Conservation (phyloP, 2,888 invertebrate species). For the Volucella inflata region DNA sequence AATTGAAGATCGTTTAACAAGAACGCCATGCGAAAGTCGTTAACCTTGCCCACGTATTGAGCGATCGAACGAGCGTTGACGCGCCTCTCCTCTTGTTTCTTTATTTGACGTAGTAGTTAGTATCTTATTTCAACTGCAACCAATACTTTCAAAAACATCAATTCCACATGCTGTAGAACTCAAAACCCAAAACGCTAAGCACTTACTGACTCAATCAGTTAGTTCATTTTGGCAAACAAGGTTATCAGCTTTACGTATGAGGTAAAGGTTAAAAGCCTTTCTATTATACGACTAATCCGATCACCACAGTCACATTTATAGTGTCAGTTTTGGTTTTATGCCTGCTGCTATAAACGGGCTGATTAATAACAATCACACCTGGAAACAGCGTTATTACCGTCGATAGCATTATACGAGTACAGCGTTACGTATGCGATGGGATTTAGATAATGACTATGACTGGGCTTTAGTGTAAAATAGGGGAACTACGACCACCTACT, state of each 20-base stretch:
- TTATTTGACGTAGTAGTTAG: background rate
- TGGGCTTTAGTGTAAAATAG: background rate
- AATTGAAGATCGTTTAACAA: background rate
- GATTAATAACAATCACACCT: constrained; percentile 1
- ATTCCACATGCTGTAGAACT: constrained; percentile 19
- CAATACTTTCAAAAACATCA: too few relatives aligned
- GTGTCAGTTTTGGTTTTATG: background rate
- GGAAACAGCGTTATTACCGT: constrained; percentile 8
- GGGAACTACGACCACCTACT: background rate
- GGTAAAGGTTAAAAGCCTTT: constrained; percentile 35
- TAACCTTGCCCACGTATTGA: constrained; percentile 49
- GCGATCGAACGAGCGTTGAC: constrained; percentile 44
- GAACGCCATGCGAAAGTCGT: constrained; percentile 52
- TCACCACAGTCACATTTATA: background rate
- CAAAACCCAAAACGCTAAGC: constrained; percentile 17
- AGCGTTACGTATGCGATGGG: too few relatives aligned
- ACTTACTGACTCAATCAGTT: constrained; percentile 1
- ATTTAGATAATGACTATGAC: too few relatives aligned
- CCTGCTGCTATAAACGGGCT: constrained; percentile 4
- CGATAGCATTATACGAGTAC: too few relatives aligned
- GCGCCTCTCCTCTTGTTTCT: constrained; percentile 18
- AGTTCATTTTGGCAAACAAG: constrained; percentile 37
- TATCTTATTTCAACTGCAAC: background rate
- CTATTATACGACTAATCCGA: background rate
- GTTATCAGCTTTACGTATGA: constrained; percentile 11